Percentiles rank a stretch among this genome's conserved stretches.
These are phyloP conservation scores for Parauchenoglanis ngamensis DNA, from an alignment of 2,797 vertebrate species.

Conservation along the genomic window DNA sequence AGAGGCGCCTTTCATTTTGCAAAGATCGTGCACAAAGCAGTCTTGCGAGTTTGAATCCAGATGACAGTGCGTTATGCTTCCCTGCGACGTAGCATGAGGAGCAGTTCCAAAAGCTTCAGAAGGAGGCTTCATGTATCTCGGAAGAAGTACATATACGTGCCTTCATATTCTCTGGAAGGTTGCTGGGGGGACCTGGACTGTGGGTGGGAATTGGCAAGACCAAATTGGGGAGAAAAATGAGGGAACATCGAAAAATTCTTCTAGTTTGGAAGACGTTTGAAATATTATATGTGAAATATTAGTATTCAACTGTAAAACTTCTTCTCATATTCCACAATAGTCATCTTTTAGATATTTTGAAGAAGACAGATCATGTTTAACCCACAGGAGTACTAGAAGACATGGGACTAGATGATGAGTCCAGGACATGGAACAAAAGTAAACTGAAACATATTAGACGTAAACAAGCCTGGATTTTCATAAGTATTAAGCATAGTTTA, in stretches of 20 bases:
- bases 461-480: slow-evolving; percentile 53
- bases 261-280: background rate
- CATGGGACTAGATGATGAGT: background rate
- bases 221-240: background rate
- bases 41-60: background rate
- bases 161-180: background rate
- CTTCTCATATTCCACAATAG: background rate
- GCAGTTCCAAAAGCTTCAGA: background rate
- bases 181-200: background rate
- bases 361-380: background rate
- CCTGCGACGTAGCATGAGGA: background rate
- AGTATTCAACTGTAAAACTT: background rate
- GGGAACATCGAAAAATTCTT: background rate
- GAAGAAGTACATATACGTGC: background rate
- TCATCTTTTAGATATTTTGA: background rate
- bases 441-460: slow-evolving; percentile 56
- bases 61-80: background rate
- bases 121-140: background rate
- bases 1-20: background rate
- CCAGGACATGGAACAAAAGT: slow-evolving; percentile 23
- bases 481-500: slow-evolving; percentile 54
- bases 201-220: background rate
- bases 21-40: background rate
- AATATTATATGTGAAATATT: background rate
- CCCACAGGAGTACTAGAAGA: background rate